Evolutionary conservation across 2,888 invertebrate species (phyloP).

Genomic region (Teleogryllus oceanicus): DNA sequence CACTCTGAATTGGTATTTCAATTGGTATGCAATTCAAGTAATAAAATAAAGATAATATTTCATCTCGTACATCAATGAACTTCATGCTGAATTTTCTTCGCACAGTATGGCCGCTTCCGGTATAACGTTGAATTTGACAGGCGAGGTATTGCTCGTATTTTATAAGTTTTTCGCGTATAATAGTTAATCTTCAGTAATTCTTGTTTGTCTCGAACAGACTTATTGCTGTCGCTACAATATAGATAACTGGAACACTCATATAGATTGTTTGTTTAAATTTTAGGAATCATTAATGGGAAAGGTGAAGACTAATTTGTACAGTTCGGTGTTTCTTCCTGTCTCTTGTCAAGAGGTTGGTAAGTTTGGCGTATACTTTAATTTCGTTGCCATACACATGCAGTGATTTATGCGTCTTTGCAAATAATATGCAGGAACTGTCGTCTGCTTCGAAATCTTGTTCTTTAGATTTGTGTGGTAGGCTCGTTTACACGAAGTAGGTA

Average conservation of each 20-base stretch:
- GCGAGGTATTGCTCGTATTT: conserved; percentile 29
- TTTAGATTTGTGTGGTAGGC: too few species aligned
- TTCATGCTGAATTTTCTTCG: neutral
- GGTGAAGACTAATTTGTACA: conserved; percentile 59
- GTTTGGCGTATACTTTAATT: conserved; percentile 46
- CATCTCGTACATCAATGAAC: neutral
- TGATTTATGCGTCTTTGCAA: conserved; percentile 11
- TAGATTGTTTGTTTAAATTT: neutral
- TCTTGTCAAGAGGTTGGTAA: conserved; percentile 76
- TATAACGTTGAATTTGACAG: conserved; percentile 8
- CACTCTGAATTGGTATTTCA: too few species aligned
- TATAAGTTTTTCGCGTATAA: neutral
- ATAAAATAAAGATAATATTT: too few species aligned
- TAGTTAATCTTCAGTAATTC: neutral
- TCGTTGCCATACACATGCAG: conserved; percentile 30
- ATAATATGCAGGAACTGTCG: neutral
- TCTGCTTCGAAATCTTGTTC: too few species aligned
- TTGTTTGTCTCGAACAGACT: too few species aligned
- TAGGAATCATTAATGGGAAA: conserved; percentile 54
- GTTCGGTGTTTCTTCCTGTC: conserved; percentile 58
- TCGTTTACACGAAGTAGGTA: too few species aligned
- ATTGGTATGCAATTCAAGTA: too few species aligned
- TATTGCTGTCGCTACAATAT: too few species aligned
- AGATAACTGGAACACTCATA: too few species aligned
- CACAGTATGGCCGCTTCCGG: conserved; percentile 32